Conservation (phyloP, 2,113 vertebrate genomes). For the Macquaria ambigua region DNA sequence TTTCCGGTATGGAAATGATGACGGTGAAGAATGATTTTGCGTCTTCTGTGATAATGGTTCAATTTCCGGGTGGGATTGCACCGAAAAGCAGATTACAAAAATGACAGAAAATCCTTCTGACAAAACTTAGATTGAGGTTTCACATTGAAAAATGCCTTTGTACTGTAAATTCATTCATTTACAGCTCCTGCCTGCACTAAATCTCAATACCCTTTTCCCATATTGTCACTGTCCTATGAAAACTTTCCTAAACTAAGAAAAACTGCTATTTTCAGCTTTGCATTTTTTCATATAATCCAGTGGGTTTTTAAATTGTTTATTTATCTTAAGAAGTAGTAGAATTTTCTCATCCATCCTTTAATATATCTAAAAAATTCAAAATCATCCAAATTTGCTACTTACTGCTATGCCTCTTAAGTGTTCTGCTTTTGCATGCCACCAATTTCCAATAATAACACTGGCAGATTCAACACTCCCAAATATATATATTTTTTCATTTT, state of each 20-base stretch:
- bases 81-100: conserved; percentile 8
- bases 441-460: too few species aligned
- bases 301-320: neutral
- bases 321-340: neutral
- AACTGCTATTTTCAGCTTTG: neutral
- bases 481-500: too few species aligned
- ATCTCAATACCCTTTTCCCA: neutral
- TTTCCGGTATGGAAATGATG: conserved; percentile 24
- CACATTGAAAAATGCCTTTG: neutral
- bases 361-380: too few species aligned
- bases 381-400: too few species aligned
- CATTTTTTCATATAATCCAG: neutral
- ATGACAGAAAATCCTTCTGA: neutral
- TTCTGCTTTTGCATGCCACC: too few species aligned
- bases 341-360: neutral
- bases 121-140: neutral
- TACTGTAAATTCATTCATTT: neutral
- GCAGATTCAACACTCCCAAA: too few species aligned
- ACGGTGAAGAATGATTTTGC: conserved; percentile 22
- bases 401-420: too few species aligned
- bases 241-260: neutral
- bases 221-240: neutral
- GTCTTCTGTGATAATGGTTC: conserved; percentile 8
- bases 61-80: conserved; percentile 5
- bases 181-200: neutral